Percentiles rank a stretch among this genome's conserved stretches.
Conservation (phyloP, 2,888 invertebrate genomes). For the Caenorhabditis sp. region DNA sequence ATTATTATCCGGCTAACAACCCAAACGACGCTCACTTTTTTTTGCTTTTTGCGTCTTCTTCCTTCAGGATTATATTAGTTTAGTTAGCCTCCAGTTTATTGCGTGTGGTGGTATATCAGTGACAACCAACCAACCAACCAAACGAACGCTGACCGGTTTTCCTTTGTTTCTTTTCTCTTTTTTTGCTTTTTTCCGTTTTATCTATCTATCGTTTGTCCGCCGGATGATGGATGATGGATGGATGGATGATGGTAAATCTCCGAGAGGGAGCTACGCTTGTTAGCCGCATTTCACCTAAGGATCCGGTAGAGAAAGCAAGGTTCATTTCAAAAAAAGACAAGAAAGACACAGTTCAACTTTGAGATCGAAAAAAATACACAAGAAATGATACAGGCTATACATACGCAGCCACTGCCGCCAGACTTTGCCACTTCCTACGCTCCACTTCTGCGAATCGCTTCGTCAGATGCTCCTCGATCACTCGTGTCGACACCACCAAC, state of each 20-base stretch:
- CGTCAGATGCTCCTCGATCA: constrained; percentile 25
- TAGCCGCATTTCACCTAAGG: too few relatives aligned
- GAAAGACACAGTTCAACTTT: too few relatives aligned
- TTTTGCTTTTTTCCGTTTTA: too few relatives aligned
- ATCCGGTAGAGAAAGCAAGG: too few relatives aligned
- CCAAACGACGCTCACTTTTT: constrained; percentile 11
- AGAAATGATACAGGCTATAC: too few relatives aligned
- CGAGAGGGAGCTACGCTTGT: too few relatives aligned
- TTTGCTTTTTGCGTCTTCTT: too few relatives aligned
- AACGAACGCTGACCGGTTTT: neutral
- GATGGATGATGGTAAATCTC: too few relatives aligned
- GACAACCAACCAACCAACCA: neutral
- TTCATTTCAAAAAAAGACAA: too few relatives aligned
- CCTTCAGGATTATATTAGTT: constrained; percentile 5
- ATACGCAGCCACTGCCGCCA: constrained; percentile 40
- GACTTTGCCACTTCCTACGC: constrained; percentile 38
- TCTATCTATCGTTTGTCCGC: too few relatives aligned
- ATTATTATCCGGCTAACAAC: constrained; percentile 32
- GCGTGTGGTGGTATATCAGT: constrained; percentile 60
- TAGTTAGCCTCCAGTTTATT: constrained; percentile 17
- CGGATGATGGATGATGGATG: too few relatives aligned
- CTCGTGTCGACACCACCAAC: constrained; percentile 32
- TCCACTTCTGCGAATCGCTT: constrained; percentile 42
- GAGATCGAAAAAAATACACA: too few relatives aligned
- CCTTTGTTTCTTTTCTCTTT: neutral